Conservation (phyloP, 1,140 invertebrate genomes). For the Melipona quadrifasciata region DNA sequence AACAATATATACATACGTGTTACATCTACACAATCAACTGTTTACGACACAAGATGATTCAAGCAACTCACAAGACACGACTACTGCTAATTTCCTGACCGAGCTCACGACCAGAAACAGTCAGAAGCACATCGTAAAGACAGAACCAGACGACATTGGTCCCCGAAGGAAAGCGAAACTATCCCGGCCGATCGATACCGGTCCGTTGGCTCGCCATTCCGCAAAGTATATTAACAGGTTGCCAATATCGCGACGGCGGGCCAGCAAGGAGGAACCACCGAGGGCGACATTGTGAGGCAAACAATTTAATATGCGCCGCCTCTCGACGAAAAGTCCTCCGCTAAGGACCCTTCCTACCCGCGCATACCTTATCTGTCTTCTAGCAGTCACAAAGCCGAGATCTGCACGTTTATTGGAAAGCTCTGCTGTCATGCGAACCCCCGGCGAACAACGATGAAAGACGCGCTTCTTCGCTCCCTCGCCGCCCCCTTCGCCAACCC, state of each 20-base stretch:
- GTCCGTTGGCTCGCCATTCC: conserved; percentile 4
- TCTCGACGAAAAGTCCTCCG: conserved; percentile 45
- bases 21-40: too few species aligned
- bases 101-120: background rate
- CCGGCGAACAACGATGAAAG: conserved; percentile 52
- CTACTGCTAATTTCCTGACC: background rate
- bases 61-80: background rate
- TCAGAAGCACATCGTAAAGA: background rate
- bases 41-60: background rate
- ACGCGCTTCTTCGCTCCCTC: background rate
- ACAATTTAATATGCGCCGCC: conserved; percentile 75
- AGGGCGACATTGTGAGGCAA: conserved; percentile 61
- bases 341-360: conserved; percentile 51
- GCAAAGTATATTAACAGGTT: conserved; percentile 66
- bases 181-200: background rate
- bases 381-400: conserved; percentile 68
- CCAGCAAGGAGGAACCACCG: background rate
- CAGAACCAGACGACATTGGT: too few species aligned
- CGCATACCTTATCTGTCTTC: conserved; percentile 70
- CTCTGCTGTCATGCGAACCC: conserved; percentile 56
- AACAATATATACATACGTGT: too few species aligned
- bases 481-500: too few species aligned
- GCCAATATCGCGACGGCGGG: conserved; percentile 60
- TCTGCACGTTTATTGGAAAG: conserved; percentile 73
- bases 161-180: background rate